Evolutionary conservation across 2,888 invertebrate genomes (phyloP), one percentile per base, ranked within the genome.

Genomic region (Tachina lurida): DNA sequence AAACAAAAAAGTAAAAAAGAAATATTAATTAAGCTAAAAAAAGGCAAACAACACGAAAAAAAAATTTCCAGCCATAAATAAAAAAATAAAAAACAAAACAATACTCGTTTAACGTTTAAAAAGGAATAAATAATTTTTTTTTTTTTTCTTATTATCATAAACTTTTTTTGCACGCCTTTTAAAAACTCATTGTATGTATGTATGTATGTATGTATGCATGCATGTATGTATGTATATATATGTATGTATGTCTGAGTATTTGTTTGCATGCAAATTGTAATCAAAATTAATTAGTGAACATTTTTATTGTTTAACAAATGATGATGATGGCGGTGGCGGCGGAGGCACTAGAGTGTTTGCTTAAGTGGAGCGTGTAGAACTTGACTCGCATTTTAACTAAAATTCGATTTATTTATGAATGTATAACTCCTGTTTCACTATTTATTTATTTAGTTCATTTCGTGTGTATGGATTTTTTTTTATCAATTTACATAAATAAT

Each of bases 221-320:
- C 68, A 43, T 43, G 31, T 31, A 31, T 31, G 4, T 31, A 4
- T 31, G 31, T 31, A 31, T 31, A 7, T 31, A 7, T 7, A 7
- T 31, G 31, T 31, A 7, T 31, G 31, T 31, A 31, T 68, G 41
- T 68, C 31, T 43, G 43, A 68, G 68, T 74, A 63, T 79, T 79
- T 89, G 89, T 90, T 89, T 88, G 90, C 91, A 91, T 91, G 91
- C 91, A 91, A 91, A 91, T 91, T 90, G 89, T 90, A 91, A 91
- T 91, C 91, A 90, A 91, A 91, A 91, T 91, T 91, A 91, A 91
- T 91, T 91, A 91, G 91, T 89, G 88, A 90, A 90, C 90, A 91
- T 91, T 91, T 90, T 91, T 91, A 91, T 91, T 91, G 89, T 89
- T 90, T 89, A 89, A 91, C 91, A 90, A 91, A 91, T 91, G 91